phyloP scores from a whole-genome alignment of 1,140 invertebrate genomes.

The Chrysomallon squamiferum region DNA sequence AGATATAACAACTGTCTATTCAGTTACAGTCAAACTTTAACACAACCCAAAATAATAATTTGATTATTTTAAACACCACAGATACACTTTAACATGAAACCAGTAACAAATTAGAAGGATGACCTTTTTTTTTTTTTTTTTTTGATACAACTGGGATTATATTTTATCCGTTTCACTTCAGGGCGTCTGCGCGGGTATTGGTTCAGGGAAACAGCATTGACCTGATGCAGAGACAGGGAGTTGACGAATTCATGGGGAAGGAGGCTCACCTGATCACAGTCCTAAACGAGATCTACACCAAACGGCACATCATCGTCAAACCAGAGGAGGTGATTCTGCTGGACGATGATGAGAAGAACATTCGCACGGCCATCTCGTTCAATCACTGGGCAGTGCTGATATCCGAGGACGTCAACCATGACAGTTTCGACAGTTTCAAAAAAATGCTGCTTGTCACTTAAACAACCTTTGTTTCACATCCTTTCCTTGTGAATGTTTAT shows the following conservation, averaged over 20 bases:
- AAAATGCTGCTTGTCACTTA: conserved; percentile 6
- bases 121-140: too few relatives aligned
- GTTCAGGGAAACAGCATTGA: conserved; percentile 37
- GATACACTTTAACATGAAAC: too few relatives aligned
- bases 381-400: conserved; percentile 43
- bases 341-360: conserved; percentile 48
- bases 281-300: conserved; percentile 38
- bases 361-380: conserved; percentile 39
- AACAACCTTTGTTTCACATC: too few relatives aligned
- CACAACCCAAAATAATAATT: too few relatives aligned
- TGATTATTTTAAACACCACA: too few relatives aligned
- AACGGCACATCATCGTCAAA: conserved; percentile 32
- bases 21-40: too few relatives aligned
- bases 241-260: conserved; percentile 42
- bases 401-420: conserved; percentile 34
- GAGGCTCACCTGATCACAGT: conserved; percentile 49
- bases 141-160: too few relatives aligned
- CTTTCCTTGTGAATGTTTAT: too few relatives aligned
- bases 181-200: conserved; percentile 30
- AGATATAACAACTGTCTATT: too few relatives aligned
- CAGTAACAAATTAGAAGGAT: too few relatives aligned
- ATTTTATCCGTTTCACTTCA: too few relatives aligned
- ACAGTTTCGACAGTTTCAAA: conserved; percentile 29
- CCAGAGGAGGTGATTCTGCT: conserved; percentile 43
- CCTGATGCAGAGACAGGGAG: conserved; percentile 32